Evolutionary conservation across 1,140 invertebrate species (phyloP).

Genomic region (Gerris buenoi): DNA sequence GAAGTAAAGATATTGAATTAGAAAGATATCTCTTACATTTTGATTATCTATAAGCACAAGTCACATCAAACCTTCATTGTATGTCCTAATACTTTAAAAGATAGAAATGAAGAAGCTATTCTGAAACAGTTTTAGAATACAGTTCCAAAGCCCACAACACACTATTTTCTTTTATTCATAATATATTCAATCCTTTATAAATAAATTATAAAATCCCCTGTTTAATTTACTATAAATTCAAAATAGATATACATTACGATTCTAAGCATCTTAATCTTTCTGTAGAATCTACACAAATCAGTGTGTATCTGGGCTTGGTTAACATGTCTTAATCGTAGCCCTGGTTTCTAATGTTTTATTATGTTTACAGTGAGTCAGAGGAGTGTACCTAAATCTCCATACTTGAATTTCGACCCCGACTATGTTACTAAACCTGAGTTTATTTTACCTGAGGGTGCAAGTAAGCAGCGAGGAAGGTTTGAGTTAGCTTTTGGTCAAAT

Average conservation of each 20-base stretch:
- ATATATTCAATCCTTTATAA: too few species aligned
- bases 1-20: too few species aligned
- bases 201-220: not conserved
- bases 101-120: too few species aligned
- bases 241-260: not conserved
- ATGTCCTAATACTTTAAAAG: too few species aligned
- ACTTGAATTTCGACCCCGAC: slow-evolving; percentile 79
- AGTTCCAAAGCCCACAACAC: too few species aligned
- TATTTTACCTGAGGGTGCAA: slow-evolving; percentile 79
- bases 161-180: too few species aligned
- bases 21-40: too few species aligned
- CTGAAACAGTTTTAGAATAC: too few species aligned
- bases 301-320: not conserved
- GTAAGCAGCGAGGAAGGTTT: slow-evolving; percentile 61
- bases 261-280: not conserved
- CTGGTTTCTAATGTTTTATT: slow-evolving; percentile 8
- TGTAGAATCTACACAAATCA: not conserved
- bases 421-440: slow-evolving; percentile 79
- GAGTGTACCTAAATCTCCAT: slow-evolving; percentile 47
- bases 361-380: slow-evolving; percentile 10
- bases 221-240: not conserved
- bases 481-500: slow-evolving; percentile 87
- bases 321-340: not conserved
- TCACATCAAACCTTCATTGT: too few species aligned
- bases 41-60: too few species aligned